Conservation (phyloP, 2,888 invertebrate species). For the Mythimna vitellina region DNA sequence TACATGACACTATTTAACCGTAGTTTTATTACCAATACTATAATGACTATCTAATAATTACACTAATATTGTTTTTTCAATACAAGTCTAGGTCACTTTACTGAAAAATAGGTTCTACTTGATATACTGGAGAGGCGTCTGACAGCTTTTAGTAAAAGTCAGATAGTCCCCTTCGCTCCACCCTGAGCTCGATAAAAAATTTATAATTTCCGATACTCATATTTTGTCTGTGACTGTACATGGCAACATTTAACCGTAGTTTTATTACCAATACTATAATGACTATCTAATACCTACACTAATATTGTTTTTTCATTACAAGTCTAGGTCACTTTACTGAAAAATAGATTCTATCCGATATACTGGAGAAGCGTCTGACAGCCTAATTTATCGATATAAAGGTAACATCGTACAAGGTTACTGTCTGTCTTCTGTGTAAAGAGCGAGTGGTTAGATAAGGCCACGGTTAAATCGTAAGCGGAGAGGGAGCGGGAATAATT, state of each 20-base stretch:
- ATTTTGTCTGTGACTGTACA: not conserved
- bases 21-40: not conserved
- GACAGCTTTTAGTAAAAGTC: too few species aligned
- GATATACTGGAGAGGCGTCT: slow-evolving; percentile 6
- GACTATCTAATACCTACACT: not conserved
- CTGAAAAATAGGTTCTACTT: slow-evolving; percentile 33
- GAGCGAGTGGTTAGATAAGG: slow-evolving; percentile 6
- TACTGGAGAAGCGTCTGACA: slow-evolving; percentile 35
- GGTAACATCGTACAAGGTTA: slow-evolving; percentile 38
- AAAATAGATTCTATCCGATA: slow-evolving; percentile 26
- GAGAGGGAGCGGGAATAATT: not conserved
- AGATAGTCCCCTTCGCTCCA: too few species aligned
- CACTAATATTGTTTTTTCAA: slow-evolving; percentile 10
- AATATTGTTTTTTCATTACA: slow-evolving; percentile 21
- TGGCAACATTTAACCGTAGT: not conserved
- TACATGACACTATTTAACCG: not conserved
- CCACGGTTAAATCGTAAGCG: not conserved
- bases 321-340: slow-evolving; percentile 27
- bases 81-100: slow-evolving; percentile 26
- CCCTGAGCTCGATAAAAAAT: too few species aligned
- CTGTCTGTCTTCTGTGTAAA: slow-evolving; percentile 40
- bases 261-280: not conserved
- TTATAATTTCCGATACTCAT: too few species aligned
- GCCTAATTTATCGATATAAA: slow-evolving; percentile 57
- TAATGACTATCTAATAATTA: not conserved